Percentiles rank a stretch among this genome's conserved stretches.
Evolutionary conservation across 53 echinoderm and acorn worm genomes (phyloP).

Genomic region (Luidia sarsii): DNA sequence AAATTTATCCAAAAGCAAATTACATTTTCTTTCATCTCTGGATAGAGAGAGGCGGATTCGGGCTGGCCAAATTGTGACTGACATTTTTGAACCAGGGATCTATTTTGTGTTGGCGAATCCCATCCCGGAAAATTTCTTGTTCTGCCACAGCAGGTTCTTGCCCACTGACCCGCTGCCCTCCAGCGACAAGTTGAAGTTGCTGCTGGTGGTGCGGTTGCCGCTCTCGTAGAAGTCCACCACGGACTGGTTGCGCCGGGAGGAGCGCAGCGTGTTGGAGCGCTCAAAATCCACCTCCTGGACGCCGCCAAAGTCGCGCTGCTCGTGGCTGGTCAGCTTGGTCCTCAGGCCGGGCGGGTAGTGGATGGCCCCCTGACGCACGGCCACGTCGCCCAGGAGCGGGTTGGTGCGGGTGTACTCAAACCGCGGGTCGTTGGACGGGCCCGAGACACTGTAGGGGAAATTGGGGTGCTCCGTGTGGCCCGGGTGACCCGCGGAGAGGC

Average conservation of each 20-base stretch:
- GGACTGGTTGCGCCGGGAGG: slow-evolving; percentile 67
- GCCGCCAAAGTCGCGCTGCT: slow-evolving; percentile 35
- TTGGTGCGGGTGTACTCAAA: slow-evolving; percentile 55
- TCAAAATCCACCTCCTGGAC: slow-evolving; percentile 20
- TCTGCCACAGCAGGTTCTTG: slow-evolving; percentile 35
- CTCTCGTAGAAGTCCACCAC: slow-evolving; percentile 84
- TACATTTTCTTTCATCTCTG: neutral
- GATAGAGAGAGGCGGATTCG: no score
- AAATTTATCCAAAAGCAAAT: neutral
- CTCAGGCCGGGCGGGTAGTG: neutral
- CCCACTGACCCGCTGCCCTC: slow-evolving; percentile 11
- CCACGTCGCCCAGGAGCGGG: slow-evolving; percentile 27
- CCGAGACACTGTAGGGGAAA: slow-evolving; percentile 41
- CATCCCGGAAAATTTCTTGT: slow-evolving; percentile 22
- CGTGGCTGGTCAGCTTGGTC: slow-evolving; percentile 7
- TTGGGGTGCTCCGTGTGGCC: neutral
- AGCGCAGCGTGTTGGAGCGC: slow-evolving; percentile 27
- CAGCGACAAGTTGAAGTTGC: slow-evolving; percentile 10
- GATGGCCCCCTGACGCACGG: neutral
- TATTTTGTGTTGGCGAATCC: neutral
- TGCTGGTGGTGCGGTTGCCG: slow-evolving; percentile 40
- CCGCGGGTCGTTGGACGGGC: slow-evolving; percentile 60
- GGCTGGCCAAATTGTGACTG: no score
- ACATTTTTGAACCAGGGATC: no score
- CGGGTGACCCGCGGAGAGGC: neutral